Conservation (phyloP, 2,113 vertebrate genomes). For the Anarrhichthys ocellatus region DNA sequence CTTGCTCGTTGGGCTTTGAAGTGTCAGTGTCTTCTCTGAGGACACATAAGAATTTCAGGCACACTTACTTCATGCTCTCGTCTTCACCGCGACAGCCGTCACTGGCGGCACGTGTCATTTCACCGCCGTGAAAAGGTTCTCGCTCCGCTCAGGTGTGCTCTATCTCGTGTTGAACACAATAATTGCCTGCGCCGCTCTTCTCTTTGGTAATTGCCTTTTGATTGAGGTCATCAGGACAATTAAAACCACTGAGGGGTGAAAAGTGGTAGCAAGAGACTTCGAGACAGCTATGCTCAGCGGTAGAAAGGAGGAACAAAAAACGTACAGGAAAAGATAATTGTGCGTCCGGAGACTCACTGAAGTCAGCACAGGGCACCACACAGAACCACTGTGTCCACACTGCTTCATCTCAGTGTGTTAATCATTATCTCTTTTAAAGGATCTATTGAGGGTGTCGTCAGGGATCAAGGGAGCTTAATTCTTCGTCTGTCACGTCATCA, state of each 20-base stretch:
- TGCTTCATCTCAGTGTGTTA: slow-evolving; percentile 36
- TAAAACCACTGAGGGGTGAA: slow-evolving; percentile 87
- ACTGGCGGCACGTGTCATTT: slow-evolving; percentile 83
- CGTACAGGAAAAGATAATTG: slow-evolving; percentile 47
- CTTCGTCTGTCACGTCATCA: not conserved
- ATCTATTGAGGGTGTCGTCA: slow-evolving; percentile 24
- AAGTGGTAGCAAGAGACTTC: slow-evolving; percentile 75
- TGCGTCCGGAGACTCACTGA: slow-evolving; percentile 38
- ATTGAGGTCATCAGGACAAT: slow-evolving; percentile 98
- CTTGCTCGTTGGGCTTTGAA: slow-evolving; percentile 58
- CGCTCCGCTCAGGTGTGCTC: slow-evolving; percentile 91
- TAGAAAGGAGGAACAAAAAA: slow-evolving; percentile 77
- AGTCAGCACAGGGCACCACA: slow-evolving; percentile 46
- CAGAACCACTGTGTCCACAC: slow-evolving; percentile 45
- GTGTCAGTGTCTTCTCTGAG: slow-evolving; percentile 54
- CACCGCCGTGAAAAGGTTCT: slow-evolving; percentile 82
- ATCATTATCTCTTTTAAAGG: slow-evolving; percentile 12
- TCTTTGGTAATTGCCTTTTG: slow-evolving; percentile 95
- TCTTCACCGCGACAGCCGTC: slow-evolving; percentile 47
- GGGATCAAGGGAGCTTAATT: not conserved
- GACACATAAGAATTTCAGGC: slow-evolving; percentile 56
- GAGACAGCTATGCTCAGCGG: slow-evolving; percentile 55
- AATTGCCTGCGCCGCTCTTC: slow-evolving; percentile 88
- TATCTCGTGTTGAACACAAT: slow-evolving; percentile 87
- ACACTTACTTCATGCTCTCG: slow-evolving; percentile 51